Evolutionary conservation across 2,888 invertebrate species (phyloP).

Genomic region (Prosopocoilus inquinatus): DNA sequence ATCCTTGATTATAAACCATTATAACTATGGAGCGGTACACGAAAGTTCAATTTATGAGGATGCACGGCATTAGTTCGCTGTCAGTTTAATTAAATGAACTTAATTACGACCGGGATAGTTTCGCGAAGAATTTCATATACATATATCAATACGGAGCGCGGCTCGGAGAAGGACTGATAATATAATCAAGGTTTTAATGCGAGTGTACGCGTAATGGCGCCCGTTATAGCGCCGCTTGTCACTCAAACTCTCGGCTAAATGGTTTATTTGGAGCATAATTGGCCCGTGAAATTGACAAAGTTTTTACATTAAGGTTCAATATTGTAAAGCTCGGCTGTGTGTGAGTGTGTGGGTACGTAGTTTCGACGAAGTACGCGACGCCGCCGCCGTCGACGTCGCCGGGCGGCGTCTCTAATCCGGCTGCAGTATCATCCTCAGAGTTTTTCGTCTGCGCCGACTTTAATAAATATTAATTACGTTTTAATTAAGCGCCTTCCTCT

Average conservation of each 20-base stretch:
- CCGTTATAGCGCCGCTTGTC: slow-evolving; percentile 23
- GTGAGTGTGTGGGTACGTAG: not conserved
- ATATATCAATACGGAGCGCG: slow-evolving; percentile 30
- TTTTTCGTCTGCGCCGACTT: too few relatives aligned
- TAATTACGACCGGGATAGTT: slow-evolving; percentile 50
- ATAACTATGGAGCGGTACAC: slow-evolving; percentile 41
- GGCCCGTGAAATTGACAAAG: slow-evolving; percentile 40
- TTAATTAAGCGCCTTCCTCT: too few relatives aligned
- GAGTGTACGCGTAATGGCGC: slow-evolving; percentile 20
- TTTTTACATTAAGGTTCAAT: slow-evolving; percentile 37
- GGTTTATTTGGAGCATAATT: slow-evolving; percentile 40
- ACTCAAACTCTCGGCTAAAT: slow-evolving; percentile 35
- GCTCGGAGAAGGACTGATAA: slow-evolving; percentile 23
- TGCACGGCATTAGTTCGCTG: slow-evolving; percentile 48
- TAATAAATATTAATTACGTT: too few relatives aligned
- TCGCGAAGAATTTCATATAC: slow-evolving; percentile 46
- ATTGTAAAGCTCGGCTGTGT: slow-evolving; percentile 5
- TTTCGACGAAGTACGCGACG: not conserved
- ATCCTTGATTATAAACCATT: too few relatives aligned
- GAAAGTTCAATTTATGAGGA: slow-evolving; percentile 50
- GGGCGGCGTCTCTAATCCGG: not conserved
- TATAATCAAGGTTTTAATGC: slow-evolving; percentile 32
- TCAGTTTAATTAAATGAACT: slow-evolving; percentile 50
- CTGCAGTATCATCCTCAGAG: too few relatives aligned
- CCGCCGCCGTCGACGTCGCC: not conserved